Percentiles rank a stretch among this genome's conserved stretches.
phyloP scores from a whole-genome alignment of 2,797 vertebrate genomes.

The Brachyalestes nurse region DNA sequence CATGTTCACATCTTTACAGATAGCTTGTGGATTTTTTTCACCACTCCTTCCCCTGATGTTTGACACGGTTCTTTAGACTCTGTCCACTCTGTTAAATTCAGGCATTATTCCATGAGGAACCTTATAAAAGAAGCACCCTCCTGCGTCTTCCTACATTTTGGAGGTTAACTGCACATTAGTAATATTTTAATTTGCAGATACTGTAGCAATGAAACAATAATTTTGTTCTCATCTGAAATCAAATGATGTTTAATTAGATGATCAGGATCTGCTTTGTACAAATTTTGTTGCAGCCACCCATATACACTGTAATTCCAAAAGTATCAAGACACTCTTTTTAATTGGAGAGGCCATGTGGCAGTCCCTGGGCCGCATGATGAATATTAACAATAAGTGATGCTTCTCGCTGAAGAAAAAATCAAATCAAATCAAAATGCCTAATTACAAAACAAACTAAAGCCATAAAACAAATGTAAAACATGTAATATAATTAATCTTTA shows the following conservation, averaged over 20 bases:
- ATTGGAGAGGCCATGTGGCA: no score
- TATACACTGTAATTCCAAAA: no score
- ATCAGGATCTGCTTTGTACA: not conserved
- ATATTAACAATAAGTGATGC: no score
- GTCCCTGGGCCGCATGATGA: no score
- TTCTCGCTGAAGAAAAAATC: no score
- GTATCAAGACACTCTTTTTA: no score
- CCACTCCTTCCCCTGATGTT: slow-evolving; percentile 18
- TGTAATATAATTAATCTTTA: no score
- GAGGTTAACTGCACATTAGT: not conserved
- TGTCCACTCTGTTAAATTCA: not conserved
- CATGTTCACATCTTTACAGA: slow-evolving; percentile 11
- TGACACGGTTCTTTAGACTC: slow-evolving; percentile 11
- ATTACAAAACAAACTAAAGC: no score
- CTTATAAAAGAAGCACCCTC: slow-evolving; percentile 8
- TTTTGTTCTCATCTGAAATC: not conserved
- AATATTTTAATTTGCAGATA: not conserved
- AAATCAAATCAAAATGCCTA: no score
- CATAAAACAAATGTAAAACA: no score
- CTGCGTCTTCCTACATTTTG: not conserved
- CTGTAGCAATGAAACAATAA: not conserved
- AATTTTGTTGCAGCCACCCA: no score
- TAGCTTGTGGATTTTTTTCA: slow-evolving; percentile 4
- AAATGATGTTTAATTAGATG: not conserved
- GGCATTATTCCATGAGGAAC: not conserved